Evolutionary conservation across 2,888 invertebrate genomes (phyloP).

Genomic region (Pyralis farinalis): DNA sequence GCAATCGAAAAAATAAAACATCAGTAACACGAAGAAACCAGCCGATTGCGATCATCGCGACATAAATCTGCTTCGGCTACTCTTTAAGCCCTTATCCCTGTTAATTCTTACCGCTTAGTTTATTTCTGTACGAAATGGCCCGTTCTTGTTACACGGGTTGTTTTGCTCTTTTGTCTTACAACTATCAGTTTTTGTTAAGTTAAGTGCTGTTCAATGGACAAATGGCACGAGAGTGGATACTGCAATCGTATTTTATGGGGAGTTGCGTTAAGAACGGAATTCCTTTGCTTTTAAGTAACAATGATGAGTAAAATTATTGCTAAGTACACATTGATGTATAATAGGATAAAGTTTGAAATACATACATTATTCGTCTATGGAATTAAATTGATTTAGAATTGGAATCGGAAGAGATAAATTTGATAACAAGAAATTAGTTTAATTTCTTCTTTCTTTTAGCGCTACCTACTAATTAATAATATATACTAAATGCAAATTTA

Average conservation of each 20-base stretch:
- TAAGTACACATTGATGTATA: no score
- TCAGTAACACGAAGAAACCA: constrained; percentile 63
- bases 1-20: constrained; percentile 61
- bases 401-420: no score
- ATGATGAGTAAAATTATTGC: not conserved
- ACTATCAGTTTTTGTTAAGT: constrained; percentile 80
- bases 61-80: constrained; percentile 80
- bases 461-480: no score
- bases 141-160: constrained; percentile 67
- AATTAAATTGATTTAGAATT: no score
- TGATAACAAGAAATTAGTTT: no score
- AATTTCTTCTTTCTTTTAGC: no score
- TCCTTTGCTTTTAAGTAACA: not conserved
- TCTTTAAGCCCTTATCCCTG: constrained; percentile 79
- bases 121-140: constrained; percentile 73
- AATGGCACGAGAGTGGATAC: constrained; percentile 70
- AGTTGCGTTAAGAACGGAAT: constrained; percentile 5
- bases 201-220: constrained; percentile 76
- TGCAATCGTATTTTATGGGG: constrained; percentile 51
- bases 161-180: constrained; percentile 74
- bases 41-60: constrained; percentile 74
- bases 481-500: no score
- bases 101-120: constrained; percentile 81
- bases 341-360: no score
- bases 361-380: no score